Evolutionary conservation across 1,140 invertebrate species (phyloP).

Genomic region (Drosophila chauvacae): DNA sequence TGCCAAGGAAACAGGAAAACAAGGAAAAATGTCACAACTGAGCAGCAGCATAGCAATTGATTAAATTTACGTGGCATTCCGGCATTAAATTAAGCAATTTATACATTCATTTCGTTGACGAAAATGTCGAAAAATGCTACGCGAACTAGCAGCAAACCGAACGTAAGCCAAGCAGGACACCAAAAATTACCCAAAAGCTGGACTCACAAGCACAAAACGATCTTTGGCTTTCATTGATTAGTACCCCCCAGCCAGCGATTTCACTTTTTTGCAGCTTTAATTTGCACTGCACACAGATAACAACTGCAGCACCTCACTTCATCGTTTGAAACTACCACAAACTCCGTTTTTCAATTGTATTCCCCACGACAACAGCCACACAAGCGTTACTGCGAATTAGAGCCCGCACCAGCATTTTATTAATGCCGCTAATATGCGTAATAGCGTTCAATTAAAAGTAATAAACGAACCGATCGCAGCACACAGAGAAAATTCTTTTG

Average conservation of each 20-base stretch:
- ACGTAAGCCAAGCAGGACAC: constrained; percentile 43
- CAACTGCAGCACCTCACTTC: neutral
- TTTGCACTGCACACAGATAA: constrained; percentile 16
- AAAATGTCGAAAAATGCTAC: constrained; percentile 61
- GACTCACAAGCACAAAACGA: neutral
- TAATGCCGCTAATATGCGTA: constrained; percentile 1
- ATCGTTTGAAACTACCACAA: constrained; percentile 21
- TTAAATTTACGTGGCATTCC: constrained; percentile 53
- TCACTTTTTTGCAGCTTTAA: constrained; percentile 14
- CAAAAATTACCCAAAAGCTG: neutral
- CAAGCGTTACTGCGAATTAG: constrained; percentile 3
- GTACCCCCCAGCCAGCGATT: constrained; percentile 12
- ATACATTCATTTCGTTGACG: neutral
- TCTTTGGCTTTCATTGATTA: constrained; percentile 44
- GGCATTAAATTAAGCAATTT: constrained; percentile 5
- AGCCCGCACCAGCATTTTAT: constrained; percentile 22
- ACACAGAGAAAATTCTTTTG: constrained; percentile 22
- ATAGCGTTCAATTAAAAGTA: constrained; percentile 41
- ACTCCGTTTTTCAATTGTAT: neutral
- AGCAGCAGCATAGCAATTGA: constrained; percentile 58
- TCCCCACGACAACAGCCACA: neutral
- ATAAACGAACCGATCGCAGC: constrained; percentile 41
- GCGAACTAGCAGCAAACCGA: constrained; percentile 49
- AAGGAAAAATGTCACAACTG: constrained; percentile 62
- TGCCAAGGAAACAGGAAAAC: constrained; percentile 48